phyloP scores from a whole-genome alignment of 1,140 invertebrate genomes.

The Neotoxoptera formosana region DNA sequence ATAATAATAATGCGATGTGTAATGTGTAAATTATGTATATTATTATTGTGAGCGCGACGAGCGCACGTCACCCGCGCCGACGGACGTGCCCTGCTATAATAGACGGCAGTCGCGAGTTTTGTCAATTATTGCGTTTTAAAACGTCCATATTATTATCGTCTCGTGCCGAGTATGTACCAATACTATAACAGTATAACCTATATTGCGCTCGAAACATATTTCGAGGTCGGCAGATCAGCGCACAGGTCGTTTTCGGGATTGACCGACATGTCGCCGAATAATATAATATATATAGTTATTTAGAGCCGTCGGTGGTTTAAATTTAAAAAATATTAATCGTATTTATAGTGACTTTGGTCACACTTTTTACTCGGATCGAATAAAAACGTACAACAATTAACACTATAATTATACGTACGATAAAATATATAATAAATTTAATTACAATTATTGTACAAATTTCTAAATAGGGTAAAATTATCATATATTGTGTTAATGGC shows the following conservation, averaged over 20 bases:
- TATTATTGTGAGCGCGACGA: neutral
- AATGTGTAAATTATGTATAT: conserved; percentile 3
- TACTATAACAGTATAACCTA: too few species aligned
- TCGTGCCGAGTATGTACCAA: neutral
- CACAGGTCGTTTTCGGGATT: neutral
- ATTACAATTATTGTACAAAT: neutral
- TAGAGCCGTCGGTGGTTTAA: neutral
- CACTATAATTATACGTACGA: neutral
- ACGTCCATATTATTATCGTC: too few species aligned
- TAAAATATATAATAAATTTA: neutral
- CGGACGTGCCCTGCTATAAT: neutral
- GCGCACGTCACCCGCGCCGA: neutral
- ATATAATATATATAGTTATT: too few species aligned
- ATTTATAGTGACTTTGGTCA: neutral
- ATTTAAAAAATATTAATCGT: neutral
- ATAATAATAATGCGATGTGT: neutral
- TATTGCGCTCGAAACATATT: neutral
- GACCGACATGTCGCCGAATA: neutral
- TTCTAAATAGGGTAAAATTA: neutral
- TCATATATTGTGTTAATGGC: too few species aligned
- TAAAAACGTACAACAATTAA: neutral
- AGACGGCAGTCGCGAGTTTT: neutral
- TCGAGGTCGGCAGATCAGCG: neutral
- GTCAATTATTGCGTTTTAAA: neutral
- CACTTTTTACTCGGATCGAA: neutral